Base-by-base conservation (phyloP, 2,888 invertebrate species). In the Xestia sexstrigata region DNA sequence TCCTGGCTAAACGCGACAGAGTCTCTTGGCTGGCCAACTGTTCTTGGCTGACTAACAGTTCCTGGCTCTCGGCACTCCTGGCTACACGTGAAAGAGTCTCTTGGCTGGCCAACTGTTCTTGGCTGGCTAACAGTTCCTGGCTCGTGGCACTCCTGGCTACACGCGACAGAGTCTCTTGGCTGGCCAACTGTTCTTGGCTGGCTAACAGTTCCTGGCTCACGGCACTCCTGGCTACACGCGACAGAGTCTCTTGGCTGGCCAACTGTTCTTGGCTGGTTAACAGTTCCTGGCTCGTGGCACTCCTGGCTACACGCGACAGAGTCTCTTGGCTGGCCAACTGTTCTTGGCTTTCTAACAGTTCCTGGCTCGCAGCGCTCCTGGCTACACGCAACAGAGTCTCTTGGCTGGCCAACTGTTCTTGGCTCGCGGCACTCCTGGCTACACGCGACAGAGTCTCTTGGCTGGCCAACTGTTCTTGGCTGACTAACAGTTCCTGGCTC, bases 401-500 rank as follows among this genome's bases (percentile, higher is more conserved):
- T 47, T 71, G 63, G 11, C 63, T 71, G 23, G 42, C 70, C 23
- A 70, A 60, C 23, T 60, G 42, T 62, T 71, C 63, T 35, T 72
- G 71, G 26, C 47, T 72, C 2, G 20, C 15, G 13, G 35, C 35
- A 47, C 35, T 47, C 47, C 47, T 71, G 20, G 66, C 71, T 7
- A 66, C n/a, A 47, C 66, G 71, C 5, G 35, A 47, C n/a, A 65
- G n/a, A n/a, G 66, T 13, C 35, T 72, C 69, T 49, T 71, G 71
- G n/a, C 71, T 72, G 26, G 49, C 69, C 15, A 72, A 35, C 26
- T 67, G 68, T 72, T 72, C 71, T 72, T 72, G 71, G 20, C 71
- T 72, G 20, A 47, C 35, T 7, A 72, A 0, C 3, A 39, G 72
- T 4, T 72, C 39, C 26, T 69, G 47, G 26, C 70, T 69, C 0